Base-by-base conservation (phyloP, 2,888 invertebrate species). In the Fragum fragum region DNA sequence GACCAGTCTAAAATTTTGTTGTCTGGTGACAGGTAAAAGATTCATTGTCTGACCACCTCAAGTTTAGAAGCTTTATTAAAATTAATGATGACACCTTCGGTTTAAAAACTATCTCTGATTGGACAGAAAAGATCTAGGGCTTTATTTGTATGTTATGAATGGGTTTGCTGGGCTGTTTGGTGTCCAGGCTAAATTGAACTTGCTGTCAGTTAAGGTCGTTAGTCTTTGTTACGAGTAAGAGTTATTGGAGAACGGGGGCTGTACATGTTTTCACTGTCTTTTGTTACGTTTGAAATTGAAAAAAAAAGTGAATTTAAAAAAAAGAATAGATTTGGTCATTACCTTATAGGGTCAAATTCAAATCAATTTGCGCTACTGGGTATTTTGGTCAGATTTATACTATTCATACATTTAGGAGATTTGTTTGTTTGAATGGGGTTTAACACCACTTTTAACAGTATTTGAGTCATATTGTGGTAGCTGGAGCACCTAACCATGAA, bases 21-120 rank as follows among this genome's bases (percentile, higher is more conserved):
- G n/a, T n/a, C n/a, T n/a, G n/a, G n/a, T n/a, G n/a, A n/a, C n/a
- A n/a, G n/a, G n/a, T n/a, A n/a, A n/a, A n/a, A n/a, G n/a, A n/a
- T n/a, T n/a, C n/a, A n/a, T n/a, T 23, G 36, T 3, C 66, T 66
- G 66, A 66, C 66, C 66, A 42, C 66, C 66, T 59, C 28, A 32
- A n/a, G n/a, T 3, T 47, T 47, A 14, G 47, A 36, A 21, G 32
- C 66, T 66, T 66, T 66, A 66, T 66, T 66, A 66, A 66, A 66
- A 66, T 66, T 66, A 66, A 66, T 42, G 66, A 66, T 42, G 21
- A 39, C 26, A 23, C 18, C 66, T 42, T 14, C 14, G 66, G 39
- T 39, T 66, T 23, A 39, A 39, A 39, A 66, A 42, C 66, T 66
- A 42, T 66, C 66, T n/a, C 66, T 42, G 66, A 66, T 66, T 66